Evolutionary conservation across 2,797 vertebrate genomes (phyloP), one percentile per base, ranked within the genome.

Genomic region (Odontamblyopus lacepedii): DNA sequence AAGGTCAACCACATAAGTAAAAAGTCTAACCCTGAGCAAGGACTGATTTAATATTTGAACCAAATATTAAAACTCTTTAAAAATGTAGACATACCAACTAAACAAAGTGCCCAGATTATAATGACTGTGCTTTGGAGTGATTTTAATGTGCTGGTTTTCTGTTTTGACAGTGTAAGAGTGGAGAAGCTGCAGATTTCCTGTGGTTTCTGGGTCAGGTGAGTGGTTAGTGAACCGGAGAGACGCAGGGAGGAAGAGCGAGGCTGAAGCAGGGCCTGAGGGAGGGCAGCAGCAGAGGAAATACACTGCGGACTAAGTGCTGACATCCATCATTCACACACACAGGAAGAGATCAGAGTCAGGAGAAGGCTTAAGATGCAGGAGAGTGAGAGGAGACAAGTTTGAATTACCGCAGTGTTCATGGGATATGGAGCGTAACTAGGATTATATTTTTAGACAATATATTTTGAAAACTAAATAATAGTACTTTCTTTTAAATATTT

Each of bases 131-230:
- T 44, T 44, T 12, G 2, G 3, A 44, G 41, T 44, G 41, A 12
- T 41, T 41, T 41, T 41, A 41, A 41, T 12, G 2, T 23, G 23
- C 1, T 2, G 53, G n/a, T 55, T n/a, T 55, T 23, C n/a, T 7
- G 1, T 51, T 19, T 51, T 51, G 5, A 51, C 50, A 51, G 50
- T n/a, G 51, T 8, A 2, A 19, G 51, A 53, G 53, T 81, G 67
- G 78, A 83, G 84, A 88, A 81, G 88, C 78, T 81, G 80, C 73
- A 62, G 72, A 80, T 80, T 82, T 78, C 50, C 67, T 74, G 87
- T 72, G 74, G 85, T 93, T 94, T 94, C 91, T 93, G 89, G 92
- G 93, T 92, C 92, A 92, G 83, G 77, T 90, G 87, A 90, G 80
- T 88, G 88, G 83, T 85, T 86, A 91, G 83, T 85, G 50, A 73